These are phyloP conservation scores for Neogale vison DNA, from an alignment of 2,113 vertebrate species.

Conservation along the genomic window DNA sequence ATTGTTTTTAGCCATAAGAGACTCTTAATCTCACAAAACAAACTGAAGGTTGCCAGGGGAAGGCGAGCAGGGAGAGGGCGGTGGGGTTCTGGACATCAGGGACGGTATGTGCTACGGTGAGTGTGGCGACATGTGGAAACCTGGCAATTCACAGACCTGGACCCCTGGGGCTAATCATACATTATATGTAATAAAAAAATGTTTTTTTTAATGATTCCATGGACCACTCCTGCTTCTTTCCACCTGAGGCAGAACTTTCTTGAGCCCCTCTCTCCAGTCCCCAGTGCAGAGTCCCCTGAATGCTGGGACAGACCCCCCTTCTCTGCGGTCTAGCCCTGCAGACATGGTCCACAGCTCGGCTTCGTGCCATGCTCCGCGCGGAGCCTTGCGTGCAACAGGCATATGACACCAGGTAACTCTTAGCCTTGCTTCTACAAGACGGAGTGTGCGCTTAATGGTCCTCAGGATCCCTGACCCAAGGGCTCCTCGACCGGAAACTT, in stretches of 20 bases:
- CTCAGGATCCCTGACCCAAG: background rate
- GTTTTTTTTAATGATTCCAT: background rate
- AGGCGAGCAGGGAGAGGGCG: too few relatives aligned
- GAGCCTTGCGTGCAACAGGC: background rate
- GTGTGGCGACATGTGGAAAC: too few relatives aligned
- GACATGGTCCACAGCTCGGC: fast-evolving
- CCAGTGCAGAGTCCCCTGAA: background rate
- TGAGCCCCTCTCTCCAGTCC: background rate
- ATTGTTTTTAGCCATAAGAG: too few relatives aligned
- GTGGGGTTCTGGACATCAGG: too few relatives aligned
- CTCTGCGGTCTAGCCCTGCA: background rate
- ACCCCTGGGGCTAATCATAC: too few relatives aligned
- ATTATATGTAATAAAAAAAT: too few relatives aligned
- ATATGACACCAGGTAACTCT: background rate
- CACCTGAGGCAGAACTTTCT: background rate
- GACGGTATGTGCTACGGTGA: too few relatives aligned
- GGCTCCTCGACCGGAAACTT: background rate
- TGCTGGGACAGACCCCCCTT: background rate
- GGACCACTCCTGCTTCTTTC: background rate
- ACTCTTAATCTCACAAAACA: too few relatives aligned
- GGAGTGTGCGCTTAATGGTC: background rate
- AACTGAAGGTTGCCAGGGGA: too few relatives aligned
- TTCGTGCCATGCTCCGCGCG: background rate
- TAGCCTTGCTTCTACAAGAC: background rate
- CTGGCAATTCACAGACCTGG: too few relatives aligned